Evolutionary conservation across 2,888 invertebrate species (phyloP), one percentile per base, ranked within the genome.

Genomic region (Taphrorychus bicolor): DNA sequence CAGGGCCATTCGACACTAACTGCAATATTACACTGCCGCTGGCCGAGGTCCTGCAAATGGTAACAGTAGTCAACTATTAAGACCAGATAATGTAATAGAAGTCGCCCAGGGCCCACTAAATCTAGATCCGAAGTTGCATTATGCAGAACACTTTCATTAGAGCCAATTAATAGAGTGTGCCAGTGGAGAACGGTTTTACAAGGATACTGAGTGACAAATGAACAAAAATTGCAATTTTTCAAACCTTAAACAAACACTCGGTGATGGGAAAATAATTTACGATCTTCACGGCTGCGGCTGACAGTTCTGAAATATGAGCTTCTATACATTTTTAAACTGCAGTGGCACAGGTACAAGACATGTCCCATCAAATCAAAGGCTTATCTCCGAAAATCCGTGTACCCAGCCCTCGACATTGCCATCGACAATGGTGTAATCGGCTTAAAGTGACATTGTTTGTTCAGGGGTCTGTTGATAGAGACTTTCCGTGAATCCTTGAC

Each of bases 361-460:
- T 68, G 68, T 64, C 63, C 48, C 59, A 63, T 62, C 58, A 58
- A 58, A 61, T 67, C 58, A 67, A 67, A 67, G 52, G 67, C 52
- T 62, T 59, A 58, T 59, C 16, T 59, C 61, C 68, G 70, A 73
- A 73, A 74, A 75, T 71, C 68, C 69, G 63, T 75, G 77, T 76
- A n/a, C n/a, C 76, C 76, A 72, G 71, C 76, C 73, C 73, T 77
- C 76, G 66, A 72, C 75, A 23, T 48, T 73, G 73, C 73, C 73
- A 69, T 71, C 72, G 68, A 77, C 76, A 77, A 76, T 73, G 70
- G 73, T 69, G 69, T 78, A 77, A 78, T 77, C 78, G 76, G 76
- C 76, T 78, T 76, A 73, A 63, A 57, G 42, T 57, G 60, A 65
- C 60, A 64, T 60, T 69, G 69, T 68, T 32, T 53, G 16, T 17